Evolutionary conservation across 1,140 invertebrate species (phyloP), one percentile per base, ranked within the genome.

Genomic region (Pteromalus puparum): DNA sequence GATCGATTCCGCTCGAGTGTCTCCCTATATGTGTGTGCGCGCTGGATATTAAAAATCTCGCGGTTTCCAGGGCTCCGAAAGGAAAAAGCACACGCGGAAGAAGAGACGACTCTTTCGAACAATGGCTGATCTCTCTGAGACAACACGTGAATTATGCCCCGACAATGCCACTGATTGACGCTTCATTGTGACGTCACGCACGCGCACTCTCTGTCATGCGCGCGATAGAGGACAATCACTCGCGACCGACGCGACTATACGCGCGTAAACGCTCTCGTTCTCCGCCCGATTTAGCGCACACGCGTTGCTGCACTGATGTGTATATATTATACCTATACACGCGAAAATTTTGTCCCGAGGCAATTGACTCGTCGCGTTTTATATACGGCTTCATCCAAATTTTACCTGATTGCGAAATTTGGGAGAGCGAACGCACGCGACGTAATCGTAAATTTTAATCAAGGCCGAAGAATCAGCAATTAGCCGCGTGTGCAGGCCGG

Each of bases 101-200:
- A 13, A 13, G 30, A 34, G 30, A 15, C 7, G 2, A 61, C 26
- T 46, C 24, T 12, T 0, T 34, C 53, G 34, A 18, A 67, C 48
- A 81, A 74, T 53, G 87, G 88, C 88, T 88, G 90, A 91, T 89
- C 21, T n/a, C 53, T 91, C 90, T 90, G 90, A 89, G 87, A 83
- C 88, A 88, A 87, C 88, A 87, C 89, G 90, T 88, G 91, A 93
- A 93, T 92, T 92, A 92, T 91, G 90, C 91, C 53, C 53, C 90
- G 91, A 92, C 91, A 92, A 92, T 92, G 90, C 91, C 89, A 87
- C 90, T 92, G 92, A 93, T 93, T 93, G 92, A 85, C 88, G 90
- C 88, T 92, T 92, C 90, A 92, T 93, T 93, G 92, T 93, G 92
- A 93, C 91, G 92, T 93, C 91, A 92, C 89, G 53, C 28, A 91